Evolutionary conservation across 1,140 invertebrate genomes (phyloP), one percentile per base, ranked within the genome.

Genomic region (Nylanderia fulva): DNA sequence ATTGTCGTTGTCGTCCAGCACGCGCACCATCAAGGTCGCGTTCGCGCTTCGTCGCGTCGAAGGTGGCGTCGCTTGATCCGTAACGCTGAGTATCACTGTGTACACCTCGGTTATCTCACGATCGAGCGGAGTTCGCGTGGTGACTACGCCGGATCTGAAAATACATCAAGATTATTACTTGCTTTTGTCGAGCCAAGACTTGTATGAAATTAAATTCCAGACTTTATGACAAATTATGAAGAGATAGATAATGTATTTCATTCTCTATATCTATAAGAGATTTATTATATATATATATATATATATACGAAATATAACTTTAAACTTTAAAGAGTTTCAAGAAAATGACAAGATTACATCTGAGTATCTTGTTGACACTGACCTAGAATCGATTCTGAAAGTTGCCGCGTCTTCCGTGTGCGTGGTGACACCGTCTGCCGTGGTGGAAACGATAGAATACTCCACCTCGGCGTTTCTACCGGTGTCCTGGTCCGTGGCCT

Each of bases 1-100:
- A 93, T 99, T 99, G 95, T 99, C 99, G 93, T 99, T 99, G 90
- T 99, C 98, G 92, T 99, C 99, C 6, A 98, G 92, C 0, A 99
- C 96, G 60, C 96, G 97, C 0, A 99, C 96, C 64, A 98, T 96
- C 5, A 99, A 96, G 60, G 97, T 98, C 0, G 98, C 97, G 84
- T 97, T 97, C 1, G 98, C 96, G 7, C 97, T 97, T 90, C 96
- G 96, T 85, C 98, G 95, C 39, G 96, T 95, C 42, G 96, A 95
- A 4, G 96, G 95, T 0, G 97, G 96, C 5, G 96, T 97, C 0
- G 98, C 98, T 91, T 97, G 96, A 93, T 99, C 99, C 0, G 96
- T 96, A 0, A 98, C 98, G 80, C 96, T 96, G 0, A 99, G 96
- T 7, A 98, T 96, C 0, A 99, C 94, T 1, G 97, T 97, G 91